These are phyloP conservation scores for Nerophis lumbriciformis DNA, from an alignment of 2,113 vertebrate genomes.

Conservation along the genomic window DNA sequence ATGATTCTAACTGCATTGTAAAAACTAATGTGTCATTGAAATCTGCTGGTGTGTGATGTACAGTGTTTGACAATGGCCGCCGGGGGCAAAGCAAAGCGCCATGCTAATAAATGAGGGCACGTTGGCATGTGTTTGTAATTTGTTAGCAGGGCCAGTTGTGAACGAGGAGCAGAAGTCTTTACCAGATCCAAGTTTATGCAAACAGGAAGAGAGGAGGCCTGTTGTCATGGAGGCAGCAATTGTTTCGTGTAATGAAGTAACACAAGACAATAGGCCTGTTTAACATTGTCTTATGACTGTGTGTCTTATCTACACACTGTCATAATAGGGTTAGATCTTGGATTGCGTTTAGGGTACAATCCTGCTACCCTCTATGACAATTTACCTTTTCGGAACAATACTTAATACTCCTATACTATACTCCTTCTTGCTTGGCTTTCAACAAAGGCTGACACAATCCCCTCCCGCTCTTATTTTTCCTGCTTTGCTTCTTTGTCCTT, in stretches of 20 bases:
- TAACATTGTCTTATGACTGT: constrained; percentile 2
- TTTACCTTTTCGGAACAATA: too few species aligned
- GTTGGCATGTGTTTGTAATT: constrained; percentile 8
- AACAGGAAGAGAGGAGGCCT: constrained; percentile 15
- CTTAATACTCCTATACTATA: too few species aligned
- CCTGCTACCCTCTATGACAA: too few species aligned
- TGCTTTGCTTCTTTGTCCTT: too few species aligned
- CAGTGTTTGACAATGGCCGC: not conserved
- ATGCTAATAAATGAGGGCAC: not conserved
- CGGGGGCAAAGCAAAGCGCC: constrained; percentile 5
- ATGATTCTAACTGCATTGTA: too few species aligned
- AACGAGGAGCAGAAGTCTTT: constrained; percentile 9
- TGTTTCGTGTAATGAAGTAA: constrained; percentile 44
- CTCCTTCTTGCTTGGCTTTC: too few species aligned
- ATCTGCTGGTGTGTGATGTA: too few species aligned
- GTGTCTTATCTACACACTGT: not conserved
- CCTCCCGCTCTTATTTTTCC: too few species aligned
- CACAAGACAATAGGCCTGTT: constrained; percentile 11
- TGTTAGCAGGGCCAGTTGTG: constrained; percentile 8
- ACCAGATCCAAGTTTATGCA: constrained; percentile 27
- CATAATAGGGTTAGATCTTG: too few species aligned
- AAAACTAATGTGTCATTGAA: too few species aligned
- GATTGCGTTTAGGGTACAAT: too few species aligned
- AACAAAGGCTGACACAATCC: too few species aligned
- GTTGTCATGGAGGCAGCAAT: constrained; percentile 22